phyloP scores from a whole-genome alignment of 1,140 invertebrate species.

The Hirudo medicinalis region DNA sequence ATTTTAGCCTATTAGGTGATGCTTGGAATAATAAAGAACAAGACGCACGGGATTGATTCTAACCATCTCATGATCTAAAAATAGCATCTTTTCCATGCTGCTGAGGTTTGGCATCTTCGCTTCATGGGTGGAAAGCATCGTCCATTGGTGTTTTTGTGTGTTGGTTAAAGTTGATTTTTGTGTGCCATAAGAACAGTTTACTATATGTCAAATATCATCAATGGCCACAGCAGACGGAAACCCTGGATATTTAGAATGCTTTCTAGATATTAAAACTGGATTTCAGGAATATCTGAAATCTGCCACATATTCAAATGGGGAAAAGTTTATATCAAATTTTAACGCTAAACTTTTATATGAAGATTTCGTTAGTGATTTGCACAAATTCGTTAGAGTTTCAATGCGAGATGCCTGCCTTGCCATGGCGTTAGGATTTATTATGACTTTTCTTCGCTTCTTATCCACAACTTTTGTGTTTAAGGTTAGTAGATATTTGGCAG shows the following conservation, averaged over 20 bases:
- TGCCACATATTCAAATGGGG: slow-evolving; percentile 7
- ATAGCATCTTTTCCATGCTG: too few relatives aligned
- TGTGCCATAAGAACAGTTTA: too few relatives aligned
- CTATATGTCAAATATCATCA: too few relatives aligned
- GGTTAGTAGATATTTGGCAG: neutral
- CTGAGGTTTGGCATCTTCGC: too few relatives aligned
- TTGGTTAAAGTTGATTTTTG: too few relatives aligned
- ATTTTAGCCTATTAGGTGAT: too few relatives aligned
- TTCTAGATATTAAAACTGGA: slow-evolving; percentile 9
- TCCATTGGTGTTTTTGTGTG: too few relatives aligned
- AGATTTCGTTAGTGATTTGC: slow-evolving; percentile 6
- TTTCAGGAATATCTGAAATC: neutral
- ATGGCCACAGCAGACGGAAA: neutral
- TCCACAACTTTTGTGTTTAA: neutral
- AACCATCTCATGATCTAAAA: too few relatives aligned
- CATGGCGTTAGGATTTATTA: neutral
- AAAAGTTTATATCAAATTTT: neutral
- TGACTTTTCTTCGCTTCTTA: neutral
- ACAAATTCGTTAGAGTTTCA: neutral
- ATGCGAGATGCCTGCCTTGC: neutral
- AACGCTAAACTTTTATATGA: neutral
- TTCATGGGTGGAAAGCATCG: too few relatives aligned
- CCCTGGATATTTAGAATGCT: neutral
- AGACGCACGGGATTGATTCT: too few relatives aligned
- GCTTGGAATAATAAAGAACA: too few relatives aligned